Base-by-base conservation (phyloP, 2,113 vertebrate genomes). In the Spilogale gracilis region DNA sequence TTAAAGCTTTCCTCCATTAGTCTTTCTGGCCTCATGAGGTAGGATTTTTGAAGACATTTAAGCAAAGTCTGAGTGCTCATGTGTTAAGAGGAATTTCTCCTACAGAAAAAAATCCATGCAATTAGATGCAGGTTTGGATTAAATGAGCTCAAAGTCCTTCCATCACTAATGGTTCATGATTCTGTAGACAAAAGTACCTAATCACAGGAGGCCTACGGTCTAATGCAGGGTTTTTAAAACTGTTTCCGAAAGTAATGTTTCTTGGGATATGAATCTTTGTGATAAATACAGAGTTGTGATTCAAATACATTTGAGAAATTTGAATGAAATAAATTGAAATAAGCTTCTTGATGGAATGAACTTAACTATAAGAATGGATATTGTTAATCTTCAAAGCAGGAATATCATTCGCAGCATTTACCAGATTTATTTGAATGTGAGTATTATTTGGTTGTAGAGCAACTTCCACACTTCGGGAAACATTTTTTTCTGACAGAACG, bases 321-420 rank as follows among this genome's bases (percentile, higher is more conserved):
- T 93, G 48, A 93, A 86, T 93, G 61, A 74, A 89, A 27, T 67
- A 71, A 81, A 95, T 76, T 88, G 63, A 94, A 95, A 81, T 79
- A 94, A 94, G n/a, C 20, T 87, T 76, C 32, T 93, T 67, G 50
- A 78, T 38, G 92, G n/a, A 96, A 91, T 94, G 63, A 90, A 71
- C 20, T 91, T 78, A 79, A 73, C n/a, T 54, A 6, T 61, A 23
- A 30, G 30, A 81, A 84, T 78, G 4, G 13, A 2, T 87, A 83
- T 67, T 79, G 14, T 78, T 95, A 76, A 85, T 81, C 54, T 67
- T 92, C 71, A 84, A 80, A 92, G 18, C 32, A 82, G 38, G 16
- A 45, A 25, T 89, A 71, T 83, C 10, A 1, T 60, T 80, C 93
- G 8, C 48, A 85, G 27, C 13, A 18, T 71, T 93, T 94, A 58